Conservation (phyloP, 1,140 invertebrate species). For the Mycetomoellerius zeteki region DNA sequence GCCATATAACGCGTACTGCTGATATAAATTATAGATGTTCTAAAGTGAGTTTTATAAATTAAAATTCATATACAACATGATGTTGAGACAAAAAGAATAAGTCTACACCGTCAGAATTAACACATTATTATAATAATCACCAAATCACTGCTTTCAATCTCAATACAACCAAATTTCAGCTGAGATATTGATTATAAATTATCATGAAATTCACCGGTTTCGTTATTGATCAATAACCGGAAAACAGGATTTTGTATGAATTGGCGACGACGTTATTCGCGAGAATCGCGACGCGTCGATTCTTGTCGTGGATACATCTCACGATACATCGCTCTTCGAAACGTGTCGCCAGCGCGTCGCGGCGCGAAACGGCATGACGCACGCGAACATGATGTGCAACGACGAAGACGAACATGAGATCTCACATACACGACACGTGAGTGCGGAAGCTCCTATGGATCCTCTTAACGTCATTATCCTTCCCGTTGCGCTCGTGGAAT, state of each 20-base stretch:
- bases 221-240: neutral
- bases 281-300: neutral
- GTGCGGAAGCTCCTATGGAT: conserved; percentile 57
- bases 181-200: neutral
- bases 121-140: neutral
- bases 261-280: neutral
- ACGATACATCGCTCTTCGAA: neutral
- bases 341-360: neutral
- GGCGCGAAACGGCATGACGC: neutral
- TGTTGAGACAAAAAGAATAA: too few relatives aligned
- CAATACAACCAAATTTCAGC: neutral
- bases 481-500: conserved; percentile 59
- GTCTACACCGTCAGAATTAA: neutral
- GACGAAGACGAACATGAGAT: conserved; percentile 37
- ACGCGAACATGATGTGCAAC: conserved; percentile 1
- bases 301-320: neutral
- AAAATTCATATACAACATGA: neutral
- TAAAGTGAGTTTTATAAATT: neutral
- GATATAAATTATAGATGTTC: neutral
- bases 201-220: neutral
- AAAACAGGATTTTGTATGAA: neutral
- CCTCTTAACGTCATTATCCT: conserved; percentile 74
- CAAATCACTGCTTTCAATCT: neutral
- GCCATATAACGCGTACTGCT: too few relatives aligned
- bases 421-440: conserved; percentile 33